Base-by-base conservation (phyloP, 2,888 invertebrate genomes). In the Protula sp. region DNA sequence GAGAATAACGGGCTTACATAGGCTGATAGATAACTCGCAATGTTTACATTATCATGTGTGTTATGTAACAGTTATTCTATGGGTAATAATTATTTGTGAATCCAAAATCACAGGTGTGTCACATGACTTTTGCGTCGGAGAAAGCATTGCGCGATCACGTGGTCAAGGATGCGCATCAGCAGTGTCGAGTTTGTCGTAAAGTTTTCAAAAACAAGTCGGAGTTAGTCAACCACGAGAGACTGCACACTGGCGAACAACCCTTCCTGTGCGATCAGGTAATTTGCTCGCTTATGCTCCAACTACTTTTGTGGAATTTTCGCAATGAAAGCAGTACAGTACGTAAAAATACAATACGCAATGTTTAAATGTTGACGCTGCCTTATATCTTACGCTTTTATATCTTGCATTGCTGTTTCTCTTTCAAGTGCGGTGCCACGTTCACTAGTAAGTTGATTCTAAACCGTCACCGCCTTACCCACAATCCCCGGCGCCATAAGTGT, bases 371-470 rank as follows among this genome's bases (percentile, higher is more conserved):
- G n/a, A n/a, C n/a, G n/a, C n/a, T n/a, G n/a, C n/a, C n/a, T n/a
- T n/a, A n/a, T n/a, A n/a, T n/a, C n/a, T n/a, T n/a, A n/a, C n/a
- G n/a, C n/a, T n/a, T n/a, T n/a, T n/a, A n/a, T n/a, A n/a, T n/a
- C n/a, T n/a, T n/a, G n/a, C n/a, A n/a, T n/a, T n/a, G n/a, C n/a
- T n/a, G n/a, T n/a, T n/a, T n/a, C 19, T 38, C 9, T 14, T 38
- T 38, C 19, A 30, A 51, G 47, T 66, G 66, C 60, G 66, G 66
- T 3, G 19, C 48, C 26, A 56, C 60, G 2, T 65, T 62, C 47
- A 28, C 30, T 19, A 66, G 29, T 30, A 55, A 48, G 19, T 9
- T 45, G 24, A n/a, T 30, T 22, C 54, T 66, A 22, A 54, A 54
- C n/a, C 45, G 55, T 2, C 66, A 66, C 30, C 38, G 52, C 9